phyloP scores from a whole-genome alignment of 2,113 vertebrate genomes.

The Setophaga petechia region DNA sequence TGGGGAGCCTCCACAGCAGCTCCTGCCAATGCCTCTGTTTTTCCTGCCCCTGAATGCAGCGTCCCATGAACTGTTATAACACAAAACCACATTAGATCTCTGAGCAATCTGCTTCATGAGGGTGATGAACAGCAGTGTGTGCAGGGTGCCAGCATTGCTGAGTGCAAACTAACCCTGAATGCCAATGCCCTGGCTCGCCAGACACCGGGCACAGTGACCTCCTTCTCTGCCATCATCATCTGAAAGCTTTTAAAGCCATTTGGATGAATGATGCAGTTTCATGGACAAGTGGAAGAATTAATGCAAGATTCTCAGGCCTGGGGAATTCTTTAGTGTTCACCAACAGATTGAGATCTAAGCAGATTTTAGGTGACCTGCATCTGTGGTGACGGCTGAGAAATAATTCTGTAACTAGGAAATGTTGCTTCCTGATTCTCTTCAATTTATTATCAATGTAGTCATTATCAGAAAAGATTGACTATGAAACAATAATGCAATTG shows the following conservation, averaged over 20 bases:
- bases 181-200: fast-evolving
- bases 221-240: not conserved
- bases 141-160: not conserved
- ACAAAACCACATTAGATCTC: not conserved
- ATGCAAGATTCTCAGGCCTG: not conserved
- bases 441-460: not conserved
- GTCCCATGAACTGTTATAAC: not conserved
- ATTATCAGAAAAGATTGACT: not conserved
- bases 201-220: not conserved
- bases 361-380: not conserved
- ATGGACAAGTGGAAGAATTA: not conserved
- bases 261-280: not conserved
- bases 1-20: fast-evolving
- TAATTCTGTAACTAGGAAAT: not conserved
- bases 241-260: not conserved
- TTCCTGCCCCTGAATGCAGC: not conserved
- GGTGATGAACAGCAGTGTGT: not conserved
- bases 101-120: not conserved
- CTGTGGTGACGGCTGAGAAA: not conserved
- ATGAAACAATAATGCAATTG: not conserved
- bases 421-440: not conserved
- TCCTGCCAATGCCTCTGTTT: not conserved
- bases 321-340: not conserved
- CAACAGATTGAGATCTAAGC: not conserved
- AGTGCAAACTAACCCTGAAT: not conserved